phyloP scores from a whole-genome alignment of 2,113 vertebrate species.

The Cyphomyrus plagiostoma region DNA sequence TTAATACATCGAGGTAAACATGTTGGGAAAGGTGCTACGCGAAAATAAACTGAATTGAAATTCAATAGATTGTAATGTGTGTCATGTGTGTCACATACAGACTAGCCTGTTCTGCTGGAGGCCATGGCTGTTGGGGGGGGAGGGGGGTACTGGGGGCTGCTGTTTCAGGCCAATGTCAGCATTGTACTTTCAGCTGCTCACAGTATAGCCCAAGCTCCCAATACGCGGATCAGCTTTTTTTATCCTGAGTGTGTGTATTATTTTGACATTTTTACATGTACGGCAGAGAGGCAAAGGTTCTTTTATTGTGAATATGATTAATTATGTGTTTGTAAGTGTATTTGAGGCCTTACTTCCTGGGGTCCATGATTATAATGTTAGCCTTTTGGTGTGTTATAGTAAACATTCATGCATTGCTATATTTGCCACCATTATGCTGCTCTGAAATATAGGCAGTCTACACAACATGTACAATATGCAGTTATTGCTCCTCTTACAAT shows the following conservation, averaged over 20 bases:
- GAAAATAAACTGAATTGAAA: not conserved
- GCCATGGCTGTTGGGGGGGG: not conserved
- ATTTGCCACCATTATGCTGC: not conserved
- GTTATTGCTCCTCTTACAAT: not conserved
- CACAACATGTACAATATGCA: not conserved
- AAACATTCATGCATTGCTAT: not conserved
- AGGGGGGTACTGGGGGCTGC: not conserved
- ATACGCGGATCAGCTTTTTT: constrained; percentile 39
- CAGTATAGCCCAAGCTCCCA: not conserved
- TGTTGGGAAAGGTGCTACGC: not conserved
- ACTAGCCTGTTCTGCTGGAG: not conserved
- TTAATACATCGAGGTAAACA: not conserved
- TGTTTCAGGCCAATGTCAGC: not conserved
- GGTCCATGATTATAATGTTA: not conserved
- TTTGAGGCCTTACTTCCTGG: not conserved
- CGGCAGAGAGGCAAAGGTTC: not conserved
- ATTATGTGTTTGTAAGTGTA: not conserved
- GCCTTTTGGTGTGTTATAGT: not conserved
- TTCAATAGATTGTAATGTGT: not conserved
- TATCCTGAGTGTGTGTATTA: not conserved
- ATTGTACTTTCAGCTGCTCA: not conserved
- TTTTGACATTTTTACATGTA: not conserved
- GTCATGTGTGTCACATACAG: not conserved
- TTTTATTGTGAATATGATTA: not conserved
- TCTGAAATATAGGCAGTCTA: not conserved